Percentiles rank a stretch among this genome's conserved stretches.
These are phyloP conservation scores for Zaprionus ornatus DNA, from an alignment of 1,140 invertebrate species.

Conservation along the genomic window DNA sequence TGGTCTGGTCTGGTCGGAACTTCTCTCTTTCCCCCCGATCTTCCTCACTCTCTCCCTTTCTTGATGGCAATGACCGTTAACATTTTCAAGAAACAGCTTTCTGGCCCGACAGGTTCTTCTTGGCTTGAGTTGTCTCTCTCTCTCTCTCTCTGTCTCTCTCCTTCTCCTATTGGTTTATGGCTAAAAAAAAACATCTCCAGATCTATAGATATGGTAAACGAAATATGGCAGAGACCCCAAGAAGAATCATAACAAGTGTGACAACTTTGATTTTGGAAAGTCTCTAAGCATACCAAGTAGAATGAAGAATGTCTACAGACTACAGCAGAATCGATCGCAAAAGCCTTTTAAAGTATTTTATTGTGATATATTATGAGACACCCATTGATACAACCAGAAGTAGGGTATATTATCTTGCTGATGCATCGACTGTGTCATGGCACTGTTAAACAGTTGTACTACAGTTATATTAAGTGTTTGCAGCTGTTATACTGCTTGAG, in stretches of 20 bases:
- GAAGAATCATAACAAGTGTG: slow-evolving; percentile 14
- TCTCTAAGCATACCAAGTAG: background rate
- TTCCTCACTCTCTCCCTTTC: background rate
- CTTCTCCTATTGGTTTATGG: background rate
- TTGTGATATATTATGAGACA: background rate
- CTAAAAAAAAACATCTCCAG: slow-evolving; percentile 2
- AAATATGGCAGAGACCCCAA: background rate
- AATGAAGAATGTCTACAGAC: background rate
- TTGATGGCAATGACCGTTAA: slow-evolving; percentile 68
- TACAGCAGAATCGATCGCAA: background rate
- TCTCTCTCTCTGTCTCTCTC: background rate
- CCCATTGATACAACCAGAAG: background rate
- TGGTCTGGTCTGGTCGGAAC: background rate
- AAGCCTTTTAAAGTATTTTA: background rate
- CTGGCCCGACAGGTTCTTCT: slow-evolving; percentile 48
- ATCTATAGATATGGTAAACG: slow-evolving; percentile 13
- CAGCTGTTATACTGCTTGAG: background rate
- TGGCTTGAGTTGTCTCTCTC: slow-evolving; percentile 19
- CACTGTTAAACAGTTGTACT: background rate
- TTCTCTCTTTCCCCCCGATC: background rate
- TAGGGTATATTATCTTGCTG: background rate
- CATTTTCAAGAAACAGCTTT: slow-evolving; percentile 60
- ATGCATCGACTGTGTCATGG: background rate
- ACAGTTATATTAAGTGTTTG: background rate
- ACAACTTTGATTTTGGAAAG: slow-evolving; percentile 2